Evolutionary conservation across 1,140 invertebrate genomes (phyloP).

Genomic region (Mya arenaria): DNA sequence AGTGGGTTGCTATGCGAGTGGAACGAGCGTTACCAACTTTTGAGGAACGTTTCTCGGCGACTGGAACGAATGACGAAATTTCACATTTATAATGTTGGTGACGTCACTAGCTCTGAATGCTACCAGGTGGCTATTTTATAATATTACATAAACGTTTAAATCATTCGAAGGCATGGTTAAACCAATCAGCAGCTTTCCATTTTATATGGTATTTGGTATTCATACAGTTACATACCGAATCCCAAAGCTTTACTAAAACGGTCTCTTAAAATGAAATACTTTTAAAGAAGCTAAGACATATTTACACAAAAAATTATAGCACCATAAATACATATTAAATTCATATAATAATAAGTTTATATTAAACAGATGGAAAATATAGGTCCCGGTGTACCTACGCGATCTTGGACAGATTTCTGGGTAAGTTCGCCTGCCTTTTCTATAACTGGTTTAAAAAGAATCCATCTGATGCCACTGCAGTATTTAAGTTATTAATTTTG

Average conservation of each 20-base stretch:
- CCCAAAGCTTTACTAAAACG: not conserved
- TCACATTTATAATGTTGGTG: not conserved
- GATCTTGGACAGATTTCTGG: not conserved
- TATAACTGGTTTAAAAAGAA: not conserved
- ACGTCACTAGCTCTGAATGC: conserved; percentile 20
- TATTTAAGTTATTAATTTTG: not conserved
- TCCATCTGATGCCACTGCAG: not conserved
- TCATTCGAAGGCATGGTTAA: no score
- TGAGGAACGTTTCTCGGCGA: not conserved
- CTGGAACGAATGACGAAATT: conserved; percentile 10
- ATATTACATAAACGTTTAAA: no score
- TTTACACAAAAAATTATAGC: not conserved
- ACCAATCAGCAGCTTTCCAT: no score
- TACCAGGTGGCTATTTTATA: not conserved
- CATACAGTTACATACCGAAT: not conserved
- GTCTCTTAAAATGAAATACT: not conserved
- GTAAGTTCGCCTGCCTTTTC: not conserved
- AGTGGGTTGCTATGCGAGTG: conserved; percentile 6
- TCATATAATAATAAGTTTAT: not conserved
- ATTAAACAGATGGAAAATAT: not conserved
- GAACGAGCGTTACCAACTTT: not conserved
- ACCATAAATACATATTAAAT: not conserved
- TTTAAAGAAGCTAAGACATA: not conserved
- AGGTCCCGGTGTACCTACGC: not conserved
- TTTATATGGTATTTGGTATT: not conserved